Evolutionary conservation across 2,113 vertebrate species (phyloP).

Genomic region (Chaenocephalus aceratus): DNA sequence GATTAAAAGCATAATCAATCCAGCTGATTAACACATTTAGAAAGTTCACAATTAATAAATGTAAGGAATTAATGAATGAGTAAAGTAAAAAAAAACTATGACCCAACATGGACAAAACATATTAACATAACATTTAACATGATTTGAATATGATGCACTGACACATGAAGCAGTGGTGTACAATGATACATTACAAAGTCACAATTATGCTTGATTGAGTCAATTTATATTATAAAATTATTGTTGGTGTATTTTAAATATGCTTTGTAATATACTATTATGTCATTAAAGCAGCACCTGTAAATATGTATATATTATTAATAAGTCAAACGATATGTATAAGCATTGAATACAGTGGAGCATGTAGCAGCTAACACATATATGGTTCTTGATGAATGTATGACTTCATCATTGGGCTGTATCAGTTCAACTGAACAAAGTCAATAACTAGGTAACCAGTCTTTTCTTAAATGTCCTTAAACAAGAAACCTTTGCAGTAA

Average conservation of each 20-base stretch:
- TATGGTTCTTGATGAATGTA: too few species aligned
- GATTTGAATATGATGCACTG: background rate
- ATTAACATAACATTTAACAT: background rate
- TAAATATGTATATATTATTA: background rate
- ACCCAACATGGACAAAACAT: constrained; percentile 13
- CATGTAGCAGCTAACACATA: background rate
- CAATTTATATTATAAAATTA: background rate
- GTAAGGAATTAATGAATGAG: constrained; percentile 43
- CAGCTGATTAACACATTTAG: constrained; percentile 47
- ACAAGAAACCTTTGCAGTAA: too few species aligned
- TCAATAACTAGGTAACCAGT: too few species aligned
- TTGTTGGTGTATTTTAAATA: background rate
- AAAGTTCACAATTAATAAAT: constrained; percentile 47
- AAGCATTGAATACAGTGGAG: too few species aligned
- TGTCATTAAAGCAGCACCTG: background rate
- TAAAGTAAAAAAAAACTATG: constrained; percentile 48
- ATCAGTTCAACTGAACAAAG: too few species aligned
- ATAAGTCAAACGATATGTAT: background rate
- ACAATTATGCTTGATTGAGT: background rate
- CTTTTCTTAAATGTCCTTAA: too few species aligned
- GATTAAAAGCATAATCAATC: constrained; percentile 50
- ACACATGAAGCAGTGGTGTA: background rate
- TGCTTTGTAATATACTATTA: background rate
- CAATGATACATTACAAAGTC: background rate
- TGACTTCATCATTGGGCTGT: too few species aligned